Percentiles rank a stretch among this genome's conserved stretches.
phyloP scores from a whole-genome alignment of 1,140 invertebrate genomes.

The Anastrepha ludens region DNA sequence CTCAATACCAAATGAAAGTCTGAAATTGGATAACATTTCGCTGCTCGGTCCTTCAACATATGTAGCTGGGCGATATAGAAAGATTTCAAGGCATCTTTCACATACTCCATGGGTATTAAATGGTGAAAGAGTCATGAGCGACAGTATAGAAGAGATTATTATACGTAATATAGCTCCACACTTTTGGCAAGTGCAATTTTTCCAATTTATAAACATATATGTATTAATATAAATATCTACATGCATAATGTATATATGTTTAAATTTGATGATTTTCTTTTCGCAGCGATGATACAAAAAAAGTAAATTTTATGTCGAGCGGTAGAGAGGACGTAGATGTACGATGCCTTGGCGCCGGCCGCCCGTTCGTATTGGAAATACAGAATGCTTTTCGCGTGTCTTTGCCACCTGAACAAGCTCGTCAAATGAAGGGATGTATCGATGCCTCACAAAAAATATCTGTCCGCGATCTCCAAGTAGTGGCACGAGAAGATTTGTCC shows the following conservation, averaged over 20 bases:
- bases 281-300: constrained; percentile 60
- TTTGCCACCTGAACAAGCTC: constrained; percentile 71
- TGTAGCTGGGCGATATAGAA: constrained; percentile 87
- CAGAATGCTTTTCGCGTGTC: constrained; percentile 79
- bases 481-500: constrained; percentile 81
- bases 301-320: constrained; percentile 87
- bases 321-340: constrained; percentile 96
- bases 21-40: constrained; percentile 74
- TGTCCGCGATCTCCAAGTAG: constrained; percentile 80
- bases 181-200: constrained; percentile 70
- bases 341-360: constrained; percentile 87
- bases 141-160: constrained; percentile 94
- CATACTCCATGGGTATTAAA: constrained; percentile 96
- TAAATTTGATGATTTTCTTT: constrained; percentile 51
- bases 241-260: neutral
- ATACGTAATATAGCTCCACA: constrained; percentile 78
- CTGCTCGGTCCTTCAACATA: constrained; percentile 77
- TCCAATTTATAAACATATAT: neutral
- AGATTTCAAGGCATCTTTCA: constrained; percentile 88
- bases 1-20: constrained; percentile 66
- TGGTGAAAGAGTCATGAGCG: constrained; percentile 85
- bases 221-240: constrained; percentile 57
- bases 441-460: constrained; percentile 79
- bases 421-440: constrained; percentile 78
- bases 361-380: constrained; percentile 91